phyloP scores from a whole-genome alignment of 2,113 vertebrate genomes.

The Otocyon megalotis region DNA sequence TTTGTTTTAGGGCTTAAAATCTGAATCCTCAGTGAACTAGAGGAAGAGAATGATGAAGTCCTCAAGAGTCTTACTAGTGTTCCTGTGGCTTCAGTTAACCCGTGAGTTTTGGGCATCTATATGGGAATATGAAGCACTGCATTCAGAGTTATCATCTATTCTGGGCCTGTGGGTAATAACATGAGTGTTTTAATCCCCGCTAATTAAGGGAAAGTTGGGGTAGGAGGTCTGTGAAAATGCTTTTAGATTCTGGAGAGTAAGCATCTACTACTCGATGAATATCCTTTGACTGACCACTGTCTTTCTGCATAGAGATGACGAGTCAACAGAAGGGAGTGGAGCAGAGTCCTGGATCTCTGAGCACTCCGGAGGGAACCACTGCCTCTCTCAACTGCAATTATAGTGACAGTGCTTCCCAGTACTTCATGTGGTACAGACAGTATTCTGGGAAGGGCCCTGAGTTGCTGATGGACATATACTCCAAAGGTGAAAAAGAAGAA shows the following conservation, averaged over 20 bases:
- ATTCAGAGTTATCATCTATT: neutral
- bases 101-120: slow-evolving; percentile 58
- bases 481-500: neutral
- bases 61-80: neutral
- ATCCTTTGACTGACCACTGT: neutral
- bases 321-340: slow-evolving; percentile 61
- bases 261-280: fast-evolving
- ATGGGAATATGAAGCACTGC: neutral
- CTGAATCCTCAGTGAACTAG: neutral
- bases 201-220: neutral
- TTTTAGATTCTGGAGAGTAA: neutral
- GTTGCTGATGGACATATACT: neutral
- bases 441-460: neutral
- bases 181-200: neutral
- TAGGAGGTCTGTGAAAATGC: neutral
- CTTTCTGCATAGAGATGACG: slow-evolving; percentile 38
- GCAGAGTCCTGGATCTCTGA: slow-evolving; percentile 1
- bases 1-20: neutral
- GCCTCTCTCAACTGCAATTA: slow-evolving; percentile 61
- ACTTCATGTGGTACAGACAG: slow-evolving; percentile 62
- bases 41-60: neutral
- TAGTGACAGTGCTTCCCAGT: fast-evolving
- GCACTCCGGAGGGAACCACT: neutral
- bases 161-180: neutral
- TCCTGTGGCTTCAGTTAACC: slow-evolving; percentile 59